These are phyloP conservation scores for Plebejus anna DNA, from an alignment of 2,888 invertebrate species.

Conservation along the genomic window DNA sequence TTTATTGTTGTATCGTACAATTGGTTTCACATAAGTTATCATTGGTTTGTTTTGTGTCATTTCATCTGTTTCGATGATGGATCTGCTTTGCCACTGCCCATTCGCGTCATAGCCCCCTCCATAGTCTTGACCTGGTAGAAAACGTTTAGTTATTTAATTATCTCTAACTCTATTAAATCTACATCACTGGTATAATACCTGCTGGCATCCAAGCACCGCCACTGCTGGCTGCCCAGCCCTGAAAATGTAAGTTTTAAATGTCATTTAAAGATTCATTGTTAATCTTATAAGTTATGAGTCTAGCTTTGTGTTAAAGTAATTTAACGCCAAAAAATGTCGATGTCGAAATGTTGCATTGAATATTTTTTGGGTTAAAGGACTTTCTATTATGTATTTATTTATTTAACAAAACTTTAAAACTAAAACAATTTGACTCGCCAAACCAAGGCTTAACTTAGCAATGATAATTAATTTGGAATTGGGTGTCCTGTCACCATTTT, in stretches of 20 bases:
- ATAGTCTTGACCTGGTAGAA: slow-evolving; percentile 63
- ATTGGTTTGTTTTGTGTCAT: slow-evolving; percentile 44
- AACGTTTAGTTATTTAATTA: slow-evolving; percentile 42
- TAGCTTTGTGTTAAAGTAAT: not conserved
- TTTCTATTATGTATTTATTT: no score
- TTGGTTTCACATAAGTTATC: slow-evolving; percentile 51
- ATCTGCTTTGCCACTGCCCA: slow-evolving; percentile 73
- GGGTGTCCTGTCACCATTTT: not conserved
- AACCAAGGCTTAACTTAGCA: not conserved
- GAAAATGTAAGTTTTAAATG: slow-evolving; percentile 34
- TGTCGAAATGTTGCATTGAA: no score
- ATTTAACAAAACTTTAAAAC: no score
- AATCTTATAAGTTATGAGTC: not conserved
- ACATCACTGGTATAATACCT: slow-evolving; percentile 65
- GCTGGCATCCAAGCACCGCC: slow-evolving; percentile 75
- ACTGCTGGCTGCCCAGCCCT: slow-evolving; percentile 71
- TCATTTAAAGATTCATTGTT: not conserved
- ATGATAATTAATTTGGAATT: not conserved
- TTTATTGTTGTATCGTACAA: slow-evolving; percentile 44
- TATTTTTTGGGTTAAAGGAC: not conserved
- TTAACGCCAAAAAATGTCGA: no score
- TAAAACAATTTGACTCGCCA: no score
- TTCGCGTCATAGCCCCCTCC: slow-evolving; percentile 66
- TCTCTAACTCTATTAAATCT: slow-evolving; percentile 31
- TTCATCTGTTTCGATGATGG: slow-evolving; percentile 50